A percentile compares a stretch with the other conserved stretches of the same genome.
Evolutionary conservation across 1,140 invertebrate genomes (phyloP).

Genomic region (Scaptomyza montana): DNA sequence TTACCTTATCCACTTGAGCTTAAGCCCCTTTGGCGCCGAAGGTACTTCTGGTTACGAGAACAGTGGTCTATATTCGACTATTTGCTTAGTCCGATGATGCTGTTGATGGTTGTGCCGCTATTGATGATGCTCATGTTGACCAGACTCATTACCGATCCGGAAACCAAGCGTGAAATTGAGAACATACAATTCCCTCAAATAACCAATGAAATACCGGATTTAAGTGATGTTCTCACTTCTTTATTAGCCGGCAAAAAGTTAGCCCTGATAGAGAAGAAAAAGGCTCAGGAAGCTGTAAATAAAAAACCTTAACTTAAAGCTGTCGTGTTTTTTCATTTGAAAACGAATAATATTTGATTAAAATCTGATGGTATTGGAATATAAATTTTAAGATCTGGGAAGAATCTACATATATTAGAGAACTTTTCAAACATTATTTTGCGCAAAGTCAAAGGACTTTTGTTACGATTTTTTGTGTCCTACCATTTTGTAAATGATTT

Average conservation of each 20-base stretch:
- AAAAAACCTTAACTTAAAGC: neutral
- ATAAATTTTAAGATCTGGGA: too few relatives aligned
- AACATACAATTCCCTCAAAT: conserved; percentile 86
- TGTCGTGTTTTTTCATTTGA: too few relatives aligned
- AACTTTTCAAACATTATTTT: too few relatives aligned
- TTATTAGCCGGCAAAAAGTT: conserved; percentile 86
- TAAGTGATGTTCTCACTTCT: conserved; percentile 94
- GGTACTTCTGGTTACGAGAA: conserved; percentile 95
- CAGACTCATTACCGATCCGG: conserved; percentile 97
- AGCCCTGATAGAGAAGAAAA: conserved; percentile 39
- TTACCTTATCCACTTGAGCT: conserved; percentile 95
- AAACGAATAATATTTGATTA: too few relatives aligned
- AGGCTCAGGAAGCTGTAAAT: neutral
- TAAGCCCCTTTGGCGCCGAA: conserved; percentile 89
- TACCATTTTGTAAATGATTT: too few relatives aligned
- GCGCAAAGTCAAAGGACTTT: too few relatives aligned
- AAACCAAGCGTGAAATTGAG: conserved; percentile 96
- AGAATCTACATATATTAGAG: too few relatives aligned
- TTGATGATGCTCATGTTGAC: conserved; percentile 95
- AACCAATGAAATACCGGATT: conserved; percentile 89
- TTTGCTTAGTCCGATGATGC: conserved; percentile 97
- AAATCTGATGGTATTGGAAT: too few relatives aligned
- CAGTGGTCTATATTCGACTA: conserved; percentile 96
- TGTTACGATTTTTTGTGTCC: too few relatives aligned
- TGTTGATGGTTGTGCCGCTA: conserved; percentile 97